Evolutionary conservation across 1,140 invertebrate species (phyloP).

Genomic region (roundworm (Caenorhabditis elegans)): DNA sequence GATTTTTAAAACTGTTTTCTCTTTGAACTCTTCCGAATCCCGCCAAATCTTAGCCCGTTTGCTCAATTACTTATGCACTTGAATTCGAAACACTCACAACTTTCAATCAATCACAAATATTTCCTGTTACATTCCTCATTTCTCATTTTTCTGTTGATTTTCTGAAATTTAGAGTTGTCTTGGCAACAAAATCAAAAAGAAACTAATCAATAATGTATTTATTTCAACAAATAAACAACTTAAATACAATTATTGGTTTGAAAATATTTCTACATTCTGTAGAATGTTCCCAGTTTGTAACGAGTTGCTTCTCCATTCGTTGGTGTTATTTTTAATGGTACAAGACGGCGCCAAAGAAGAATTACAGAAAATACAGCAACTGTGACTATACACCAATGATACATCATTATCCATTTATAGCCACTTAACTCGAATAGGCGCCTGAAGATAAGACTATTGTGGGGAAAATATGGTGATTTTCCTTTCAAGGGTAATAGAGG

Average conservation of each 20-base stretch:
- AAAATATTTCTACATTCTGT: constrained; percentile 19
- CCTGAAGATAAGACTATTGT: too few relatives aligned
- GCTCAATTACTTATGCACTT: background rate
- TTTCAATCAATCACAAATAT: constrained; percentile 20
- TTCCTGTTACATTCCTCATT: background rate
- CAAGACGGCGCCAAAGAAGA: constrained; percentile 24
- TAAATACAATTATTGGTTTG: background rate
- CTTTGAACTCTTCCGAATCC: background rate
- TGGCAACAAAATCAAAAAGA: background rate
- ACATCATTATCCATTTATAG: constrained; percentile 24
- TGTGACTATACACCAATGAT: constrained; percentile 1
- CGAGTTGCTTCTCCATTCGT: background rate
- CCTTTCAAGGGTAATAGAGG: too few relatives aligned
- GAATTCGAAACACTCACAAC: background rate
- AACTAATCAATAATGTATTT: background rate
- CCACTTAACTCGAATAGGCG: constrained; percentile 17
- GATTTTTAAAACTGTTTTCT: too few relatives aligned
- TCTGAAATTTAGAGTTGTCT: too few relatives aligned
- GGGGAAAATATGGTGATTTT: too few relatives aligned
- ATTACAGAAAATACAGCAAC: background rate
- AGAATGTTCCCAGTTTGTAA: constrained; percentile 36
- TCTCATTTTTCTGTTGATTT: background rate
- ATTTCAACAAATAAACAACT: constrained; percentile 6
- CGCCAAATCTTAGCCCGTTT: constrained; percentile 20
- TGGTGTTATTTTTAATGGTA: constrained; percentile 2